phyloP scores from a whole-genome alignment of 2,888 invertebrate genomes.

The Andrena chrysosceles region DNA sequence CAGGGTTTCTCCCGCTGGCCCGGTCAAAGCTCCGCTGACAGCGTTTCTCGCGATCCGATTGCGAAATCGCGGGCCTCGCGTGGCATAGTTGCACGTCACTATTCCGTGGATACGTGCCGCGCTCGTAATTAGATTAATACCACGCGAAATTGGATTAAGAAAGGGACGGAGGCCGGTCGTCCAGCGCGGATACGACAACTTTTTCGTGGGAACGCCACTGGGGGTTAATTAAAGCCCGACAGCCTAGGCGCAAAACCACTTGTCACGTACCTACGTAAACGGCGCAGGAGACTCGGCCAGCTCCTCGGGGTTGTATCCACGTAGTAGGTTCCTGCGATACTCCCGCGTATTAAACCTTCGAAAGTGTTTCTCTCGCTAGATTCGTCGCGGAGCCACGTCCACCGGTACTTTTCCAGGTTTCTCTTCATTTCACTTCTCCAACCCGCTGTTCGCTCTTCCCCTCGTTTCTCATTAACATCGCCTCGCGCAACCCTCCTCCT shows the following conservation, averaged over 20 bases:
- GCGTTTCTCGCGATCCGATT: constrained; percentile 24
- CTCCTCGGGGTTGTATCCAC: constrained; percentile 6
- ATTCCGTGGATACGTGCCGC: constrained; percentile 38
- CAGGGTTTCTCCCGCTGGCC: constrained; percentile 14
- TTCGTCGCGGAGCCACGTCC: not conserved
- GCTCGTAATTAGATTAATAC: constrained; percentile 71
- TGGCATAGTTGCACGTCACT: constrained; percentile 56
- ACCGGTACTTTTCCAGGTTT: not conserved
- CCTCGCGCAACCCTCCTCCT: not conserved
- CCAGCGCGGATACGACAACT: constrained; percentile 46
- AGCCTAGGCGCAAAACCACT: constrained; percentile 60
- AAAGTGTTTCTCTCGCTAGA: not conserved
- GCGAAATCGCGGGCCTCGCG: constrained; percentile 35
- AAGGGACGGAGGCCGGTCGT: constrained; percentile 44
- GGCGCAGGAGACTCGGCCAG: not conserved
- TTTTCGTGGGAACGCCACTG: constrained; percentile 58
- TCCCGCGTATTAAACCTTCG: not conserved
- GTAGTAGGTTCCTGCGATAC: not conserved
- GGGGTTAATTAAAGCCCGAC: constrained; percentile 65
- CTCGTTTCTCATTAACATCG: not conserved
- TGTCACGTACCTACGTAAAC: constrained; percentile 65
- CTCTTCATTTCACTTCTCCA: not conserved
- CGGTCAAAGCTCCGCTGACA: constrained; percentile 27
- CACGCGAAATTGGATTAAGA: constrained; percentile 73
- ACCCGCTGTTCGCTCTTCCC: not conserved